These are phyloP conservation scores for Acipenser transmontanus DNA, from an alignment of 2,797 vertebrate species.

Conservation along the genomic window DNA sequence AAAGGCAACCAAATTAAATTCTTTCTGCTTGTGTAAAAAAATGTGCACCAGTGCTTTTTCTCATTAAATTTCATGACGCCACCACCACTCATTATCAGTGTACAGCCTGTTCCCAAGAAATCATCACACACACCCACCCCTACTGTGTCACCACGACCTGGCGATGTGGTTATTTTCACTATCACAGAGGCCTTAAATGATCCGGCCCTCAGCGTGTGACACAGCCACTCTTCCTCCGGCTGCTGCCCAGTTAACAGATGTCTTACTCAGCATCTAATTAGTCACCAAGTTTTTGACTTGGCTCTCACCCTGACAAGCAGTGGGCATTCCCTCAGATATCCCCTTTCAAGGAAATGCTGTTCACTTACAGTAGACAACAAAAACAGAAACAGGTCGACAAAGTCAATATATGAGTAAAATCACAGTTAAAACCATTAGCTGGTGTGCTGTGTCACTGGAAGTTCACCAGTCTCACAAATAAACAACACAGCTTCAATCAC, in stretches of 20 bases:
- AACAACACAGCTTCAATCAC: too few species aligned
- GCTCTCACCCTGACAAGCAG: slow-evolving; percentile 63
- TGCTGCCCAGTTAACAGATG: slow-evolving; percentile 48
- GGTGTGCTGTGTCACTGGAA: too few species aligned
- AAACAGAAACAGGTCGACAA: too few species aligned
- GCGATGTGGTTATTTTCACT: slow-evolving; percentile 55
- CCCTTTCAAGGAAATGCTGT: slow-evolving; percentile 42
- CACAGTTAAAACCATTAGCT: too few species aligned
- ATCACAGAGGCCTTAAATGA: slow-evolving; percentile 53
- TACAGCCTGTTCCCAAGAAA: slow-evolving; percentile 61
- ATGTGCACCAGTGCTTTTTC: not conserved
- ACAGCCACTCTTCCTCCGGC: slow-evolving; percentile 59
- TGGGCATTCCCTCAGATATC: slow-evolving; percentile 70
- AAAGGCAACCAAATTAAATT: too few species aligned
- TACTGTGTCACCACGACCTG: slow-evolving; percentile 66
- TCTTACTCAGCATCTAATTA: slow-evolving; percentile 70
- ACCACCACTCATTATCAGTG: slow-evolving; percentile 48
- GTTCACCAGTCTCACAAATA: too few species aligned
- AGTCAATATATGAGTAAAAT: too few species aligned
- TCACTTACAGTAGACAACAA: too few species aligned
- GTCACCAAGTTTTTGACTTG: slow-evolving; percentile 56
- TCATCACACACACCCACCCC: slow-evolving; percentile 27
- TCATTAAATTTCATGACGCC: slow-evolving; percentile 7
- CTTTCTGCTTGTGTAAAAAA: slow-evolving; percentile 21
- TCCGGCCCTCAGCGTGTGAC: slow-evolving; percentile 47